Conservation (phyloP, 2,888 invertebrate species). For the Chrysodeixis includens region DNA sequence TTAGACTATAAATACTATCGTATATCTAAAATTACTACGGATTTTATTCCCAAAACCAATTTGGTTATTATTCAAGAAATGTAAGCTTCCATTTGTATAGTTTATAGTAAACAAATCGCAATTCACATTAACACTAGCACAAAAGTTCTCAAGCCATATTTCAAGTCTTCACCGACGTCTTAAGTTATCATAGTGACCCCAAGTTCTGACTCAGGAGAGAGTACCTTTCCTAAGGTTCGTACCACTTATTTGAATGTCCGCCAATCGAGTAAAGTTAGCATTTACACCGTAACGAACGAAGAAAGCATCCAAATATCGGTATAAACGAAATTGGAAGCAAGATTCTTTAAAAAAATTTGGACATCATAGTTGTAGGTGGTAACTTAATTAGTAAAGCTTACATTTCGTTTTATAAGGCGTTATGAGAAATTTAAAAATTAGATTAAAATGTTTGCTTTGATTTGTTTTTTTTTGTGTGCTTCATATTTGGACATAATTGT, state of each 20-base stretch:
- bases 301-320: slow-evolving; percentile 49
- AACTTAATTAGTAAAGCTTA: slow-evolving; percentile 14
- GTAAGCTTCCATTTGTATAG: background rate
- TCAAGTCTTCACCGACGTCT: slow-evolving; percentile 35
- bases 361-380: slow-evolving; percentile 1
- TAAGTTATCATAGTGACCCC: slow-evolving; percentile 49
- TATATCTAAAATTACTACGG: background rate
- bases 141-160: slow-evolving; percentile 44
- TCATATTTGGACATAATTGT: slow-evolving; percentile 13
- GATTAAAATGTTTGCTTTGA: background rate
- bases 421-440: slow-evolving; percentile 32
- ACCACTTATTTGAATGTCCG: slow-evolving; percentile 54
- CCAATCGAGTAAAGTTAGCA: slow-evolving; percentile 50
- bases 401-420: slow-evolving; percentile 12
- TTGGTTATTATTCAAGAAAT: slow-evolving; percentile 2
- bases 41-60: background rate
- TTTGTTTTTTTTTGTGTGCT: background rate
- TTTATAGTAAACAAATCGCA: slow-evolving; percentile 2
- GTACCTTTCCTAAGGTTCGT: slow-evolving; percentile 35
- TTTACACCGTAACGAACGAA: slow-evolving; percentile 56
- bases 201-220: slow-evolving; percentile 42
- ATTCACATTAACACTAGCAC: slow-evolving; percentile 17
- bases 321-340: too few relatives aligned
- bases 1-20: too few relatives aligned
- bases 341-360: too few relatives aligned